Evolutionary conservation across 2,888 invertebrate genomes (phyloP).

Genomic region (Eilema depressum): DNA sequence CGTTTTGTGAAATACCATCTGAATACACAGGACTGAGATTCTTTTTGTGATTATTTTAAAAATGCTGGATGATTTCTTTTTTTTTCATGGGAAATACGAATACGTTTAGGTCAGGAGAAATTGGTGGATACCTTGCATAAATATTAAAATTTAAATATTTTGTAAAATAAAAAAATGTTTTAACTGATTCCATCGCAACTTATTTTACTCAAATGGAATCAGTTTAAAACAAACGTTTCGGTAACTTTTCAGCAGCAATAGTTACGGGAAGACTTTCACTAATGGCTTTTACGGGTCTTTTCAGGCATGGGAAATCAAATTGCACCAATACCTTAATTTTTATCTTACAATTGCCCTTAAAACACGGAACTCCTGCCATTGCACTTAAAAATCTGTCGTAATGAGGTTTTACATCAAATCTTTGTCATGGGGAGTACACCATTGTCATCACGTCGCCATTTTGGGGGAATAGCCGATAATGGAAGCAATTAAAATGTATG

Average conservation of each 20-base stretch:
- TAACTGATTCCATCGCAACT: no score
- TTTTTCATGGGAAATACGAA: no score
- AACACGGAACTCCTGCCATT: conserved; percentile 21
- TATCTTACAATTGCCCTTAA: background rate
- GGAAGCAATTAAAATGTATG: conserved; percentile 87
- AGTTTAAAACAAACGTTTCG: no score
- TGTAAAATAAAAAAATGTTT: no score
- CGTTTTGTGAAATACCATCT: conserved; percentile 53
- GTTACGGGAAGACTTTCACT: background rate
- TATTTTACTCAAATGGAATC: no score
- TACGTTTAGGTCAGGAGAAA: no score
- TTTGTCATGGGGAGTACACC: conserved; percentile 58
- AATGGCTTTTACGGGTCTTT: no score
- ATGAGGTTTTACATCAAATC: conserved; percentile 68
- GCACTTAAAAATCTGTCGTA: conserved; percentile 61
- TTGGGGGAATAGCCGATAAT: conserved; percentile 82
- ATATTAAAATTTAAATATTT: no score
- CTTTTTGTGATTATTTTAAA: conserved; percentile 30
- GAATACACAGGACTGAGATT: conserved; percentile 36
- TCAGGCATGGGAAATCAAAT: no score
- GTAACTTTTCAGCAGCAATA: no score
- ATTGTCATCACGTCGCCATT: conserved; percentile 80
- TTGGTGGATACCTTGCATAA: no score
- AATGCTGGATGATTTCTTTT: background rate
- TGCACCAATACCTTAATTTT: background rate